phyloP scores from a whole-genome alignment of 2,888 invertebrate genomes.

The Drosophila birchii region DNA sequence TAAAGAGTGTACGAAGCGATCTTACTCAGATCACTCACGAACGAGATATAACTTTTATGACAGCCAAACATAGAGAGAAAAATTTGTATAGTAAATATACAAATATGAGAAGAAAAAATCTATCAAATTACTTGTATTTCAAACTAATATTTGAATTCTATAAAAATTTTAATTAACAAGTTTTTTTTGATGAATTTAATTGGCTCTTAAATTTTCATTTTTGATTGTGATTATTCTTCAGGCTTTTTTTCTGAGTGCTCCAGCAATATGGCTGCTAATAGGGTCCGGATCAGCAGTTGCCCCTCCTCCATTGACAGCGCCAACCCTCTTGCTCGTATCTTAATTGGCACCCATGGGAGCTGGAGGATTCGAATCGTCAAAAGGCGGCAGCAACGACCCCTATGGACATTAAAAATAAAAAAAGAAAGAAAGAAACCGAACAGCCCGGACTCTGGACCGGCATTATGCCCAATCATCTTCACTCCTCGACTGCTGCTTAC shows the following conservation, averaged over 20 bases:
- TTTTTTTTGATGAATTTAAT: too few species aligned
- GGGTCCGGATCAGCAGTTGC: slow-evolving; percentile 19
- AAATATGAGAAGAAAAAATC: too few species aligned
- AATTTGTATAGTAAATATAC: not conserved
- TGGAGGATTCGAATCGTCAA: slow-evolving; percentile 35
- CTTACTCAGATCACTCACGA: slow-evolving; percentile 75
- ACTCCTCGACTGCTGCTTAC: slow-evolving; percentile 74
- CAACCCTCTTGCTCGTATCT: slow-evolving; percentile 54
- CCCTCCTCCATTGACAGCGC: slow-evolving; percentile 13
- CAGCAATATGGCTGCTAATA: slow-evolving; percentile 47
- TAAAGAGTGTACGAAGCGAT: slow-evolving; percentile 68
- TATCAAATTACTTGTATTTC: too few species aligned
- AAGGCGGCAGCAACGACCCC: slow-evolving; percentile 58
- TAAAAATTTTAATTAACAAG: too few species aligned
- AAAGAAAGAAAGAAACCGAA: slow-evolving; percentile 25
- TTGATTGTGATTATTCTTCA: not conserved
- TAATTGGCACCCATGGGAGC: slow-evolving; percentile 73
- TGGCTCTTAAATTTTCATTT: not conserved
- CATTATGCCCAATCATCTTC: slow-evolving; percentile 69
- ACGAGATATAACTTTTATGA: slow-evolving; percentile 71
- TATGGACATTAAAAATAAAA: slow-evolving; percentile 39
- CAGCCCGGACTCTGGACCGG: slow-evolving; percentile 23
- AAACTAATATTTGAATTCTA: too few species aligned
- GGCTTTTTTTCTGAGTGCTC: slow-evolving; percentile 6
- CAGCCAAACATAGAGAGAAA: slow-evolving; percentile 6